Percentiles rank a stretch among this genome's conserved stretches.
Evolutionary conservation across 1,140 invertebrate genomes (phyloP).

Genomic region (Drosophila hydei): DNA sequence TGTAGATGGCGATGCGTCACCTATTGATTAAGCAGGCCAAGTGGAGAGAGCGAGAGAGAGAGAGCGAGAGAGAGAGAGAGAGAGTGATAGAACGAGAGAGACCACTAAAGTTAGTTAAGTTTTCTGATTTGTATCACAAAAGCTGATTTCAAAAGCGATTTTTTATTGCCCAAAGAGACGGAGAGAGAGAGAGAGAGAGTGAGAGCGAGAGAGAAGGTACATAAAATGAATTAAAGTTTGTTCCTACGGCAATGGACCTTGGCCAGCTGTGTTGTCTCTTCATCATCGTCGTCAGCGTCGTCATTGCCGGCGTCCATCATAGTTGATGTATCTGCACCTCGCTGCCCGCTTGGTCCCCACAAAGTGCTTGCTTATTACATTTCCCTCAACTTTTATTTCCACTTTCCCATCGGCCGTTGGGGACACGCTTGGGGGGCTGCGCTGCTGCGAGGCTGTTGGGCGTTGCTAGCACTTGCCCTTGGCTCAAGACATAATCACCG

Average conservation of each 20-base stretch:
- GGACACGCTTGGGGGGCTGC: not conserved
- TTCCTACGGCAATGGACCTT: slow-evolving; percentile 29
- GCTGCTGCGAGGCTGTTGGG: not conserved
- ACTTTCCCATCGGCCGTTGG: slow-evolving; percentile 22
- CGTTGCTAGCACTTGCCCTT: slow-evolving; percentile 37
- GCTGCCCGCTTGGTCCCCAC: not conserved
- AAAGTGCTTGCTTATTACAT: slow-evolving; percentile 47
- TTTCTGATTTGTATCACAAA: slow-evolving; percentile 3
- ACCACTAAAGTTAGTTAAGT: too few relatives aligned
- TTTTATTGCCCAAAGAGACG: slow-evolving; percentile 4
- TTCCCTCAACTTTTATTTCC: slow-evolving; percentile 36
- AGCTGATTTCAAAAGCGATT: slow-evolving; percentile 5
- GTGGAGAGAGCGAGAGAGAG: too few relatives aligned
- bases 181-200: not conserved
- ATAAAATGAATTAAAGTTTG: slow-evolving; percentile 45
- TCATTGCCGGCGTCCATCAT: slow-evolving; percentile 36
- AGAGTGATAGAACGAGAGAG: too few relatives aligned
- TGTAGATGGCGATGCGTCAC: not conserved
- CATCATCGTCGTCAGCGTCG: slow-evolving; percentile 1
- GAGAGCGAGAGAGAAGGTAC: slow-evolving; percentile 1
- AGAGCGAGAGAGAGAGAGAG: too few relatives aligned
- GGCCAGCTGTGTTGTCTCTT: slow-evolving; percentile 22
- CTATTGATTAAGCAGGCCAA: not conserved
- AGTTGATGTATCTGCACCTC: slow-evolving; percentile 25
- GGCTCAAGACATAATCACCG: slow-evolving; percentile 62